Conservation (phyloP, 53 echinoderm and acorn worm species). For the Holothuria leucospilota region DNA sequence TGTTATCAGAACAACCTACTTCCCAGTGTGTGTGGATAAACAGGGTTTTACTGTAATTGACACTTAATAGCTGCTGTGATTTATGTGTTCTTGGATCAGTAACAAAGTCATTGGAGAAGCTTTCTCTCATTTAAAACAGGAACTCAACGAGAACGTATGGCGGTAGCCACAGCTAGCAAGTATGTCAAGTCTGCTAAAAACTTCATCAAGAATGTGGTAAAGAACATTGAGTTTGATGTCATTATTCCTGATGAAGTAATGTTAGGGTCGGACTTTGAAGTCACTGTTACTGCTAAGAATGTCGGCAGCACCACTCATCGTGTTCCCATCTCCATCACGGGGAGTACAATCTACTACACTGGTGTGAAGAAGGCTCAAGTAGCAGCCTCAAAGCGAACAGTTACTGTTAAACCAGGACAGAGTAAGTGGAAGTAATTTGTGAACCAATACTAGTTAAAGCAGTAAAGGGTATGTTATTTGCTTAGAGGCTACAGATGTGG, state of each 20-base stretch:
- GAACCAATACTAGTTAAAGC: no score
- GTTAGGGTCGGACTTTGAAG: constrained; percentile 78
- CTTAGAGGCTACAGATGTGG: no score
- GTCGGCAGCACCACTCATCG: constrained; percentile 26
- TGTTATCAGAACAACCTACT: no score
- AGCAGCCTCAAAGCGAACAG: constrained; percentile 37
- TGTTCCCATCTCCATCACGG: constrained; percentile 70
- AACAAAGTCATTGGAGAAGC: not conserved
- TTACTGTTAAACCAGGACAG: constrained; percentile 66
- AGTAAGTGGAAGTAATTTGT: constrained; percentile 52
- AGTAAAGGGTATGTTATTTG: no score
- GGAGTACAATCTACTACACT: constrained; percentile 81
- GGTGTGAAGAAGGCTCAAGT: constrained; percentile 83
- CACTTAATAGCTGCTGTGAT: no score
- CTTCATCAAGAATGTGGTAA: constrained; percentile 68
- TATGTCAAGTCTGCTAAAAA: constrained; percentile 80
- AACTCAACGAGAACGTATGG: constrained; percentile 76
- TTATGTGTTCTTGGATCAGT: not conserved
- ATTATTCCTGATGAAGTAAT: constrained; percentile 68
- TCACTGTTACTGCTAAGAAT: constrained; percentile 66
- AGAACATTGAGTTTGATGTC: constrained; percentile 77
- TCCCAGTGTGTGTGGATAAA: no score
- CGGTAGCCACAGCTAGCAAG: constrained; percentile 83
- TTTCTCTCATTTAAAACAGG: constrained; percentile 49
- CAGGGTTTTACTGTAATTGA: no score